Base-by-base conservation (phyloP, 2,888 invertebrate genomes). In the Apamea epomidion region DNA sequence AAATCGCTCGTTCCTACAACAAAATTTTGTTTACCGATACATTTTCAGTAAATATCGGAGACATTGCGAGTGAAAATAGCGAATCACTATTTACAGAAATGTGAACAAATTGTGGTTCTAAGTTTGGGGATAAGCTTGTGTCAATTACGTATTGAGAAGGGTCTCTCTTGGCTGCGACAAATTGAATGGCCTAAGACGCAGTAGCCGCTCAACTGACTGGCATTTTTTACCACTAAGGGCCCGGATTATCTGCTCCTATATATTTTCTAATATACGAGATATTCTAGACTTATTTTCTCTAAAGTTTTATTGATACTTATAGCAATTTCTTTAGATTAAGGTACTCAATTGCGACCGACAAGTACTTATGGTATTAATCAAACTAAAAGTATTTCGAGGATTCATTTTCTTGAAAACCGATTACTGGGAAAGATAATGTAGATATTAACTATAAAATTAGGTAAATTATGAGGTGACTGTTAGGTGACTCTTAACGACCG, bases 71-170 rank as follows among this genome's bases (percentile, higher is more conserved):
- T 91, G 88, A 89, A 92, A 92, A 92, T 91, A 90, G 91, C 91
- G 90, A 93, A 91, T 92, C 93, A 93, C 93, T 92, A 93, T 93
- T 93, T 92, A 93, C 91, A 93, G 91, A 93, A 93, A 93, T 93
- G 93, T 93, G 95, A 94, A 96, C 95, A 95, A 95, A 96, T 95
- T 94, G 95, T 93, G 94, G 93, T 91, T 94, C 94, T 93, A 94
- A 95, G 92, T 95, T 94, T 90, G 91, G 93, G 95, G 95, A 95
- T 96, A 96, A 96, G 95, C 96, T 93, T 93, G 93, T 95, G 96
- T 96, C 96, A 96, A 96, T 96, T 96, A 96, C 94, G 93, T 91
- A 95, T 95, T 96, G 96, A 96, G 95, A 93, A 96, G 96, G 96
- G 96, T 96, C 92, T 89, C 90, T 90, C 91, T 91, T 91, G 91